A percentile compares a stretch with the other conserved stretches of the same genome.
Conservation (phyloP, 1,140 invertebrate species). For the Belonocnema kinseyi region DNA sequence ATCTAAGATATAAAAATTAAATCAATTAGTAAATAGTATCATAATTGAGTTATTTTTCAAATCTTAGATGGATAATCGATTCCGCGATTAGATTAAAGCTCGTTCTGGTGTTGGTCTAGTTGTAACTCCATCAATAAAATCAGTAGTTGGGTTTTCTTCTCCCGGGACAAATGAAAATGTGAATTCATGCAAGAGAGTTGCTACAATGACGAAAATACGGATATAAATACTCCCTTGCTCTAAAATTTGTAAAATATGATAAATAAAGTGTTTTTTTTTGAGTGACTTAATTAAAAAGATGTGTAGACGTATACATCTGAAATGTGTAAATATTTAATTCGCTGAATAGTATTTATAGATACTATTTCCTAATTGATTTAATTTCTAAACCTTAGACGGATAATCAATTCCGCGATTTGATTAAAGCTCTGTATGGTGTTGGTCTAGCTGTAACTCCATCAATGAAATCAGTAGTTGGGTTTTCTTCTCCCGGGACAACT, state of each 20-base stretch:
- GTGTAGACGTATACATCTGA: too few relatives aligned
- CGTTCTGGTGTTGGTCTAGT: slow-evolving; percentile 83
- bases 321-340: too few relatives aligned
- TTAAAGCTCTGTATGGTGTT: slow-evolving; percentile 81
- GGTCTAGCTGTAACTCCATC: slow-evolving; percentile 86
- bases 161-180: too few relatives aligned
- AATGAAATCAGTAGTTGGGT: slow-evolving; percentile 80
- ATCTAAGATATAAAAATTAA: too few relatives aligned
- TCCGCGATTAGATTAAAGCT: slow-evolving; percentile 79
- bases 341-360: too few relatives aligned
- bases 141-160: slow-evolving; percentile 79
- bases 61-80: slow-evolving; percentile 23
- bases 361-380: too few relatives aligned
- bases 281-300: too few relatives aligned
- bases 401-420: slow-evolving; percentile 76
- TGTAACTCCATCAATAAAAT: slow-evolving; percentile 84
- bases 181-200: slow-evolving; percentile 87
- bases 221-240: too few relatives aligned
- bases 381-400: neutral
- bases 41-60: too few relatives aligned
- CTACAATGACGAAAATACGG: slow-evolving; percentile 89
- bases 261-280: too few relatives aligned
- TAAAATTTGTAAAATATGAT: too few relatives aligned
- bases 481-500: slow-evolving; percentile 78
- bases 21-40: too few relatives aligned